Evolutionary conservation across 2,888 invertebrate genomes (phyloP).

Genomic region (Epistrophe grossulariae): DNA sequence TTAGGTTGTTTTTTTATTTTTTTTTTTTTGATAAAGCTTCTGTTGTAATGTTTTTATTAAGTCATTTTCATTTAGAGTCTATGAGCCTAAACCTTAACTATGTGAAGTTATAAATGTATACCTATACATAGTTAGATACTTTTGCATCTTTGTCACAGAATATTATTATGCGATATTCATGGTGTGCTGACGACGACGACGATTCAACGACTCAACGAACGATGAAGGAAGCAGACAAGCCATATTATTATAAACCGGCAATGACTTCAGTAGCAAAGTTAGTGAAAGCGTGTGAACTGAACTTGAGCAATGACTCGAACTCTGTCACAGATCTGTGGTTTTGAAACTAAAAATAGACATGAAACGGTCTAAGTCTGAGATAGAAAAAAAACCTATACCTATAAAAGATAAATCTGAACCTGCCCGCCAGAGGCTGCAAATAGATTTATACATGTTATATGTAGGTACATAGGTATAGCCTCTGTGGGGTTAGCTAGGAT

Average conservation of each 20-base stretch:
- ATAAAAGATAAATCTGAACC: slow-evolving; percentile 43
- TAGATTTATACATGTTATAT: slow-evolving; percentile 8
- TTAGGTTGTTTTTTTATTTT: slow-evolving; percentile 18
- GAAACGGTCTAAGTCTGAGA: slow-evolving; percentile 44
- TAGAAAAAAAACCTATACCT: slow-evolving; percentile 11
- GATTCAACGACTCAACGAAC: slow-evolving; percentile 1
- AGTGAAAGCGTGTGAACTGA: slow-evolving; percentile 84
- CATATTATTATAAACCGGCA: slow-evolving; percentile 36
- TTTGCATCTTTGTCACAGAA: slow-evolving; percentile 58
- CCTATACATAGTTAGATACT: slow-evolving; percentile 14
- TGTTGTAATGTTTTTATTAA: slow-evolving; percentile 66
- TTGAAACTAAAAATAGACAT: slow-evolving; percentile 72
- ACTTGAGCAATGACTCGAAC: slow-evolving; percentile 78
- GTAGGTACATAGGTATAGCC: not conserved
- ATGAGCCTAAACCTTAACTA: slow-evolving; percentile 23
- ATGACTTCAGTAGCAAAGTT: slow-evolving; percentile 74
- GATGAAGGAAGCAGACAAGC: slow-evolving; percentile 25
- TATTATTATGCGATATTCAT: slow-evolving; percentile 35
- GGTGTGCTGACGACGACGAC: not conserved
- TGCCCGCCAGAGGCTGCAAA: slow-evolving; percentile 36
- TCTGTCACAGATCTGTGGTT: slow-evolving; percentile 68
- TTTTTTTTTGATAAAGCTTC: slow-evolving; percentile 42
- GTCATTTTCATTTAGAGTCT: slow-evolving; percentile 52
- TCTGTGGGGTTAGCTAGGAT: slow-evolving; percentile 28
- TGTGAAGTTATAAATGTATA: slow-evolving; percentile 21